Evolutionary conservation across 2,888 invertebrate species (phyloP), one percentile per base, ranked within the genome.

Genomic region (Metalampra italica): DNA sequence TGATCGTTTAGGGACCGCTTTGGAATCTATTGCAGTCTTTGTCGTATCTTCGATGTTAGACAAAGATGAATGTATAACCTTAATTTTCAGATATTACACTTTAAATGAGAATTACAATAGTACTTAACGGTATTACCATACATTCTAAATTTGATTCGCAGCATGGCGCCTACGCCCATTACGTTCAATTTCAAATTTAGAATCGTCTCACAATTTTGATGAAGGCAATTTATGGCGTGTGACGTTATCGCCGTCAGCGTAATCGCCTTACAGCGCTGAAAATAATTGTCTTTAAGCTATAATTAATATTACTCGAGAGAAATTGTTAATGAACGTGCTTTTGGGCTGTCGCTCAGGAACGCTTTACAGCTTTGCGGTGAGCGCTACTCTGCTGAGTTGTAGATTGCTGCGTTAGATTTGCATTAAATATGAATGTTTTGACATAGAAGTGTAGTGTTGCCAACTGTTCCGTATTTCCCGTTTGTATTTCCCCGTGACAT

Each of bases 191-290:
- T 72, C 66, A 66, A 71, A 69, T 75, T 75, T 66, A 61, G 70
- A 68, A 71, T 66, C 68, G 64, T 59, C 64, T 65, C 63, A 66
- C 66, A 75, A 76, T 73, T 70, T 73, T 78, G 80, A 82, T 79
- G 76, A 68, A 59, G 67, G 66, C 75, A 77, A 80, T 82, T 81
- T 74, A 73, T 66, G 70, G 57, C 66, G 60, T 66, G 68, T 71
- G 66, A 68, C 71, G 75, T 62, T 68, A 78, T 74, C 68, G 57
- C 59, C 58, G 52, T 57, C 53, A 46, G 64, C 63, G 64, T 70
- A 69, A 76, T 71, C 66, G 66, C 64, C 56, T 62, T 61, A 59
- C 54, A 57, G 53, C 47, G 53, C 50, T 40, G 54, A 55, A 59
- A 62, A 59, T 64, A 62, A 65, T 68, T 65, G 63, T 63, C 56